Conservation (phyloP, 2,888 invertebrate species). For the Noctuana brunneofusca region DNA sequence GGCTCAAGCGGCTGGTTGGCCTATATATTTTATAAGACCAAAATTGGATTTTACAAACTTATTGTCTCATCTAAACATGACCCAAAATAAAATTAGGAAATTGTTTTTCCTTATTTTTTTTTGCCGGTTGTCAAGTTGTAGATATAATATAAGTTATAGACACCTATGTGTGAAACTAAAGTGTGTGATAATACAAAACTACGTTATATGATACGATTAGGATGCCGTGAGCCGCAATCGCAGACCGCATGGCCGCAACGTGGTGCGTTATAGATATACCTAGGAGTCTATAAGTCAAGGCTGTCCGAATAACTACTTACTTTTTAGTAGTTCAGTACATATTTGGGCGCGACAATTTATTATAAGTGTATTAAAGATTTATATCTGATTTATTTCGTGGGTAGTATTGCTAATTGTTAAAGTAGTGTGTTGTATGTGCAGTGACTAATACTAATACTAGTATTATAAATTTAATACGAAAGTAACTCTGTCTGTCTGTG, state of each 20-base stretch:
- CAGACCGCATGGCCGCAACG: not conserved
- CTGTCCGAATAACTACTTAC: slow-evolving; percentile 2
- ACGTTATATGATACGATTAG: not conserved
- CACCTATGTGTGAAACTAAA: too few species aligned
- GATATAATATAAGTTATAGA: too few species aligned
- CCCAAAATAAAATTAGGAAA: not conserved
- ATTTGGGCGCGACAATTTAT: slow-evolving; percentile 25
- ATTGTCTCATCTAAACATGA: not conserved
- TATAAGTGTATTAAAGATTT: slow-evolving; percentile 21
- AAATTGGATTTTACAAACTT: not conserved
- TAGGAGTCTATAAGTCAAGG: slow-evolving; percentile 13
- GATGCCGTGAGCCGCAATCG: slow-evolving; percentile 4
- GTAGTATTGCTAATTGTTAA: not conserved
- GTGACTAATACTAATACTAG: too few species aligned
- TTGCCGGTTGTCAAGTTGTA: too few species aligned
- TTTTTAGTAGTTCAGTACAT: not conserved
- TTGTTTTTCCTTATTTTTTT: not conserved
- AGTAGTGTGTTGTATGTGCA: too few species aligned
- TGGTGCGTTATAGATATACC: not conserved
- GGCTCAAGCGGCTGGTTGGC: not conserved
- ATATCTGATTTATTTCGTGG: slow-evolving; percentile 10
- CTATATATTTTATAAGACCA: not conserved
- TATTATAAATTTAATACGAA: too few species aligned
- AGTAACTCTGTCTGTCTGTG: too few species aligned
- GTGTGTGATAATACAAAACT: not conserved